These are phyloP conservation scores for Macaria liturata DNA, from an alignment of 2,888 invertebrate genomes.

Conservation along the genomic window DNA sequence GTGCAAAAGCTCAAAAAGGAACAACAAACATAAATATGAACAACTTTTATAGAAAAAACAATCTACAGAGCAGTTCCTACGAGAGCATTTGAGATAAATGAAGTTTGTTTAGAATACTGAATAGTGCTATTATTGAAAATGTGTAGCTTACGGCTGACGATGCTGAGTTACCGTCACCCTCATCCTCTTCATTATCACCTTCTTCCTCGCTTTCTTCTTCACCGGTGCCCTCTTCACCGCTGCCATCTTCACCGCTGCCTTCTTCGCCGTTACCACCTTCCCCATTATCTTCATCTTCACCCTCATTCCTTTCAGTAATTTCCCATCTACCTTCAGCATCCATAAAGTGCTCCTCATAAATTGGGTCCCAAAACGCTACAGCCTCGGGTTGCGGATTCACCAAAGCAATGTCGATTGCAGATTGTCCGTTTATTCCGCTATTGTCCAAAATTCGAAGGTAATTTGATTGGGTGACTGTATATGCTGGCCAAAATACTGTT, in stretches of 20 bases:
- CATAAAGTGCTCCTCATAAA: slow-evolving; percentile 58
- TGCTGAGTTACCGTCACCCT: slow-evolving; percentile 48
- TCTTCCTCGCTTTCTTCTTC: slow-evolving; percentile 30
- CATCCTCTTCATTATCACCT: slow-evolving; percentile 31
- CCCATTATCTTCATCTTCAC: slow-evolving; percentile 31
- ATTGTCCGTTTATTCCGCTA: slow-evolving; percentile 43
- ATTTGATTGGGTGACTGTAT: slow-evolving; percentile 37
- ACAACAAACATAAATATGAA: too few species aligned
- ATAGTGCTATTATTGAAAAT: slow-evolving; percentile 56
- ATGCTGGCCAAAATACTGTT: slow-evolving; percentile 54
- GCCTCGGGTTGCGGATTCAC: slow-evolving; percentile 52
- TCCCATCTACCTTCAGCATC: slow-evolving; percentile 63
- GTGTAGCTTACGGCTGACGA: slow-evolving; percentile 59
- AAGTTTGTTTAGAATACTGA: slow-evolving; percentile 53
- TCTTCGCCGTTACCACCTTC: slow-evolving; percentile 25
- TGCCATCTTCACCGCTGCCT: slow-evolving; percentile 27
- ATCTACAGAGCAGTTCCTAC: slow-evolving; percentile 45
- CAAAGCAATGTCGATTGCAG: slow-evolving; percentile 48
- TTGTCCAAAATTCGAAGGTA: slow-evolving; percentile 54
- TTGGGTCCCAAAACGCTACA: slow-evolving; percentile 60
- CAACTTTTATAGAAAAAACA: not conserved
- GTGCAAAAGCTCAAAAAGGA: slow-evolving; percentile 18
- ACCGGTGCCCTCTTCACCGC: slow-evolving; percentile 26
- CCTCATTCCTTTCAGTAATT: slow-evolving; percentile 44
- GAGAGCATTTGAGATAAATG: slow-evolving; percentile 51